Evolutionary conservation across 2,888 invertebrate species (phyloP).

Genomic region (Drosophila diplacantha): DNA sequence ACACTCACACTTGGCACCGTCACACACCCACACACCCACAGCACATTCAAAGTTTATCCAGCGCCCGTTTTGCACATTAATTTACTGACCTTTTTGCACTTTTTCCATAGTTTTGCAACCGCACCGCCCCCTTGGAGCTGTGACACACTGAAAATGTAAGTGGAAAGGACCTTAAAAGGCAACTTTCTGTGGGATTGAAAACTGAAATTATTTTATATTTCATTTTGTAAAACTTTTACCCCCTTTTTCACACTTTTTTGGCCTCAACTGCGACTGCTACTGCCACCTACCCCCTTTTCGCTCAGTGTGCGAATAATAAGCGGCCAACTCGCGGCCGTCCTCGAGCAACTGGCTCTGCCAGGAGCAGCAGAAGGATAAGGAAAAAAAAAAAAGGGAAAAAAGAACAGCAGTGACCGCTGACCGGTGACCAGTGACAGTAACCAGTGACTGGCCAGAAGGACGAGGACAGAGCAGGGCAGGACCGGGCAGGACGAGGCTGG

Average conservation of each 20-base stretch:
- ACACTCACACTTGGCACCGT: constrained; percentile 2
- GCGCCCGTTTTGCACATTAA: constrained; percentile 62
- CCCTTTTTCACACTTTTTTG: not conserved
- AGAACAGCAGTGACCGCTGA: constrained; percentile 1
- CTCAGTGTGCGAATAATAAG: constrained; percentile 1
- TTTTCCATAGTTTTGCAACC: constrained; percentile 53
- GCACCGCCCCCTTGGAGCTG: constrained; percentile 13
- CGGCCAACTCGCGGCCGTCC: constrained; percentile 15
- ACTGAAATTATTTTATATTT: not conserved
- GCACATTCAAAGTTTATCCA: constrained; percentile 53
- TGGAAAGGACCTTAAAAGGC: not conserved
- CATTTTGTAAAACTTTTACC: not conserved
- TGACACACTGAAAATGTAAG: not conserved
- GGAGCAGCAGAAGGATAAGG: not conserved
- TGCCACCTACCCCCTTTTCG: not conserved
- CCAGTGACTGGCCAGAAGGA: constrained; percentile 8
- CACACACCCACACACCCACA: constrained; percentile 8
- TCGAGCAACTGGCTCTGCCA: not conserved
- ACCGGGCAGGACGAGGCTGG: not conserved
- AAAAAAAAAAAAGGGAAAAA: not conserved
- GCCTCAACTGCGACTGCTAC: not conserved
- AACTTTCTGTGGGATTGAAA: not conserved
- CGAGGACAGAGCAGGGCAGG: not conserved
- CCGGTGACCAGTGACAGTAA: constrained; percentile 13
- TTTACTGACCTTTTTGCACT: constrained; percentile 66